Percentiles rank a stretch among this genome's conserved stretches.
These are phyloP conservation scores for Dipodomys spectabilis DNA, from an alignment of 2,113 vertebrate species.

Conservation along the genomic window DNA sequence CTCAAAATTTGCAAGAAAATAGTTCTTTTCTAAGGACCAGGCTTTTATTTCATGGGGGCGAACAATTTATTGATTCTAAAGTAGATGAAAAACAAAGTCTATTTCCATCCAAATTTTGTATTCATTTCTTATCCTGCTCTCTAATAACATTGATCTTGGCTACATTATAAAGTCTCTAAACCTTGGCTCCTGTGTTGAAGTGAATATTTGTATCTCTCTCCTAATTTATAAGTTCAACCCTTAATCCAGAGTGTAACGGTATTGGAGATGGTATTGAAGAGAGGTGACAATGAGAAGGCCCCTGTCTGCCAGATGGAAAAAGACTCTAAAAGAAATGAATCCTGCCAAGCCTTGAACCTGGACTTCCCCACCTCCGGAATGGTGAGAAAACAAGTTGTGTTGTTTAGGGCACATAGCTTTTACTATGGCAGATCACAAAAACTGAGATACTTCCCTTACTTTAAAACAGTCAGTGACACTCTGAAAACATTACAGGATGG, in stretches of 20 bases:
- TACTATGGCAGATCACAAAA: too few species aligned
- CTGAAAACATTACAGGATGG: too few species aligned
- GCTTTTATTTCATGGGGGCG: background rate
- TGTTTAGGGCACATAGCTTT: too few species aligned
- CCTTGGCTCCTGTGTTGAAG: background rate
- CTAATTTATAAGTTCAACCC: background rate
- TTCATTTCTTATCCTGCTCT: background rate
- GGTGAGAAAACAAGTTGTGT: too few species aligned
- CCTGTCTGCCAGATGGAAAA: background rate
- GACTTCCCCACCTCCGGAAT: too few species aligned
- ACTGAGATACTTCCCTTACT: too few species aligned
- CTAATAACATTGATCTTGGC: background rate
- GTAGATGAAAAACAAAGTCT: background rate
- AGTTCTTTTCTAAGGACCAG: background rate
- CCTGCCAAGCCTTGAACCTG: background rate
- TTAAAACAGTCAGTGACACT: too few species aligned
- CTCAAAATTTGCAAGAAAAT: background rate
- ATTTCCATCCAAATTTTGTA: background rate
- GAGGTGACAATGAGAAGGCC: background rate
- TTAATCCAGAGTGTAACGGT: background rate
- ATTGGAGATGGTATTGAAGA: background rate
- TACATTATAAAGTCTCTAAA: background rate
- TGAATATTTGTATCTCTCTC: background rate
- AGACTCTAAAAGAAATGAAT: background rate
- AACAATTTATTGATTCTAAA: conserved; percentile 11